Base-by-base conservation (phyloP, 2,113 vertebrate species). In the Lynx canadensis region DNA sequence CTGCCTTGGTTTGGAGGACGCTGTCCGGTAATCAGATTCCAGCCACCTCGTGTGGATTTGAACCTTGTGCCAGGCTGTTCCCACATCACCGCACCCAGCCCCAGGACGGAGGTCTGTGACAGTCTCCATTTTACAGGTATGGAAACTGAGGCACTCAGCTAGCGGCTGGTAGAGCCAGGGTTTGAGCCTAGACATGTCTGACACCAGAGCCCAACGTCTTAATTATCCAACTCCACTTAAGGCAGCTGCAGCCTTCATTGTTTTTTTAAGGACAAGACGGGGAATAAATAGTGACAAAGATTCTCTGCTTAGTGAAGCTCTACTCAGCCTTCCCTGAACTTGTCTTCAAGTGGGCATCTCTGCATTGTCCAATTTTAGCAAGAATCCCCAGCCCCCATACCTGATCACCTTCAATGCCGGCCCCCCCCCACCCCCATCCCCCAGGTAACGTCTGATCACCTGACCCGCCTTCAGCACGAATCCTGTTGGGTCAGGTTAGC, bases 31-130 rank as follows among this genome's bases (percentile, higher is more conserved):
- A 33, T 68, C 4, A 2, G 50, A 33, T 15, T 65, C 85, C 29
- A 83, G 57, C 80, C 41, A n/a, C n/a, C 1, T 0, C 7, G 38
- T 16, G 41, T 1, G 2, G 73, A 13, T 79, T 15, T 11, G 52
- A 2, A 13, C 25, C 7, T 4, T 0, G 10, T 19, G 10, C 41
- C n/a, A 50, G 73, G 23, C 74, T 27, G 45, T 36, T 41, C 74
- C 65, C 23, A 7, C 57, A 8, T 79, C 29, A 16, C 66, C 45
- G 63, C 9, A n/a, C 25, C 71, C 2, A 7, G 21, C 9, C 25
- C 23, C 3, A 5, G 45, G n/a, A 11, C 7, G 3, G 1, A 55
- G 74, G 74, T 1, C 16, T 41, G 15, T 0, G 4, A 7, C 18
- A 4, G 10, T 80, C 14, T 18, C 73, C 57, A 31, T 14, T 45